Base-by-base conservation (phyloP, 53 echinoderm and acorn worm species). In the Henricia sp. region DNA sequence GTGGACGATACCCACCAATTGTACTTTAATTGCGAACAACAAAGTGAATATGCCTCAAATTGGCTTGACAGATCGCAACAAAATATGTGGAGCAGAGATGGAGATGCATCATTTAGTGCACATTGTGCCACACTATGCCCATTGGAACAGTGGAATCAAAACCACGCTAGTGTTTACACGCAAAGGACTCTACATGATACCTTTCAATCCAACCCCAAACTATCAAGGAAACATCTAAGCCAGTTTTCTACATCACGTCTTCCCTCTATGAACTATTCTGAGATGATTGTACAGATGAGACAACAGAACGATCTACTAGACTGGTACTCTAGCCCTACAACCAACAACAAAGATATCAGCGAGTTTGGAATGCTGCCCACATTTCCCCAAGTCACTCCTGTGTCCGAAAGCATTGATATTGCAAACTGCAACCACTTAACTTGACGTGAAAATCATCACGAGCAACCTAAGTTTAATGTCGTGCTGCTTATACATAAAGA, bases 301-400 rank as follows among this genome's bases (percentile, higher is more conserved):
- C 64, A 32, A 28, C 62, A 82, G 13, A 66, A 67, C 25, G 20
- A 67, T 16, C 14, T 35, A 26, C 36, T 14, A 9, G 50, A 50
- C 51, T 20, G 25, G 40, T 17, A 62, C 48, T 23, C 46, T 36
- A 34, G 52, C 26, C 13, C 41, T 23, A 44, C 50, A 24, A 68
- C 50, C n/a, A 67, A 2, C 19, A 39, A 56, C 37, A 14, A 17
- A 2, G 51, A 25, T 13, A 33, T 14, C 2, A 25, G 14, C 19
- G 25, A 32, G 20, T 34, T 53, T 10, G 63, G 75, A 39, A 14
- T n/a, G 34, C 53, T 86, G 1, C 86, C 86, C 12, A 34, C 74
- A 14, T 86, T 86, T 46, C 86, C 86, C 3, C 86, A 86, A 42
- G 86, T 68, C n/a, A n/a, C n/a, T n/a, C n/a, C n/a, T n/a, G n/a